Evolutionary conservation across 2,888 invertebrate genomes (phyloP).

Genomic region (Theretra japonica): DNA sequence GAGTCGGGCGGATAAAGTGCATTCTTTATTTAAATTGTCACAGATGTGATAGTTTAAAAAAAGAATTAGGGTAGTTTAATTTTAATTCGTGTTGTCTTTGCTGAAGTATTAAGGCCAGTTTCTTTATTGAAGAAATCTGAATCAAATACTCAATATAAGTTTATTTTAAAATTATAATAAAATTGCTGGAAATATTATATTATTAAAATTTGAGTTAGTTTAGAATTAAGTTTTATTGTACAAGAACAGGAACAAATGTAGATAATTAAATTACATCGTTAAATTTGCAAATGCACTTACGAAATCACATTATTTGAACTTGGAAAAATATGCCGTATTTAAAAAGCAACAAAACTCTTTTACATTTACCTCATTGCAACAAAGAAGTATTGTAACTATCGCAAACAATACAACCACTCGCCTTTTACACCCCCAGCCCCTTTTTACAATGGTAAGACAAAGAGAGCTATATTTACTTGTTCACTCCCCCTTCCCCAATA

Average conservation of each 20-base stretch:
- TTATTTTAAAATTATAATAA: too few relatives aligned
- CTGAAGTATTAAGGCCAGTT: too few relatives aligned
- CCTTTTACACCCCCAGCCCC: constrained; percentile 6
- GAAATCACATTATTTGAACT: not conserved
- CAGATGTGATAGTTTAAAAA: too few relatives aligned
- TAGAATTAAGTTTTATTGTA: too few relatives aligned
- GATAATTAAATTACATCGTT: too few relatives aligned
- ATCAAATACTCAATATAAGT: too few relatives aligned
- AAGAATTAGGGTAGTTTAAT: too few relatives aligned
- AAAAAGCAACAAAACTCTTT: not conserved
- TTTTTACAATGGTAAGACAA: constrained; percentile 18
- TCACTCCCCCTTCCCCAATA: constrained; percentile 16
- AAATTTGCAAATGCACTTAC: not conserved
- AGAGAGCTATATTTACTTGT: constrained; percentile 3
- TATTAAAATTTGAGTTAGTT: too few relatives aligned
- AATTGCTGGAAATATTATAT: too few relatives aligned
- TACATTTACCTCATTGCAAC: not conserved
- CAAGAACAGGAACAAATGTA: too few relatives aligned
- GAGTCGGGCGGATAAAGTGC: not conserved
- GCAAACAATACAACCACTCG: constrained; percentile 8
- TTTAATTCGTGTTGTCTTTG: too few relatives aligned
- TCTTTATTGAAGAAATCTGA: too few relatives aligned
- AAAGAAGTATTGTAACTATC: constrained; percentile 12
- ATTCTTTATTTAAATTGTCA: not conserved
- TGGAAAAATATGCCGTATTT: not conserved